Base-by-base conservation (phyloP, 2,113 vertebrate genomes). In the Spea bombifrons region DNA sequence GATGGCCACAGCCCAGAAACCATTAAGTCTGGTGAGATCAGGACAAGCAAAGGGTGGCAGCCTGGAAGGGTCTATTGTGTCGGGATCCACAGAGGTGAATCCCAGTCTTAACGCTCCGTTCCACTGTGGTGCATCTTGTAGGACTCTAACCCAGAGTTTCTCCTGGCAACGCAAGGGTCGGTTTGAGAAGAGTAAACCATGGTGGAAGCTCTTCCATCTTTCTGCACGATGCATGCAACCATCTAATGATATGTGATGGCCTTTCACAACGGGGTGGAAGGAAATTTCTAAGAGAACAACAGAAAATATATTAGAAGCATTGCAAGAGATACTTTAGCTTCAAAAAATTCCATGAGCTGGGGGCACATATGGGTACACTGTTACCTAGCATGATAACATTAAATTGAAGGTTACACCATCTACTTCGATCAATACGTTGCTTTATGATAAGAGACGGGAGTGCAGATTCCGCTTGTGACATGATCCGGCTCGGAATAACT, bases 161-260 rank as follows among this genome's bases (percentile, higher is more conserved):
- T 97, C 94, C 0, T 61, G 15, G 0, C 75, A 8, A n/a, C 0
- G 66, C 59, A 95, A 47, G 0, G 90, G 85, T 2, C 95, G 90
- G 81, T 81, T 92, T 85, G 91, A 94, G 87, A 96, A 95, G 69
- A 93, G 86, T 73, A 96, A 83, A 10, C 93, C 94, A 2, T 92
- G 79, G 5, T 73, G 86, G 84, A 95, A 95, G 0, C 92, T 90
- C 49, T 2, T 0, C 0, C 0, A 0, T 63, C 93, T 84, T 12
- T 76, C 68, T 0, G 94, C 95, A 0, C 61, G 80, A 4, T 80
- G 76, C 1, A 47, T 7, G 0, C 44, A 73, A 0, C 68, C 17
- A 13, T 91, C 90, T 83, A 96, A 84, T 0, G 4, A 47, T 71
- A 96, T 85, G 59, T 78, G 82, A 0, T 70, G 13, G 5, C 95